Percentiles rank a stretch among this genome's conserved stretches.
Conservation (phyloP, 2,113 vertebrate species). For the Muscicapa adusta region DNA sequence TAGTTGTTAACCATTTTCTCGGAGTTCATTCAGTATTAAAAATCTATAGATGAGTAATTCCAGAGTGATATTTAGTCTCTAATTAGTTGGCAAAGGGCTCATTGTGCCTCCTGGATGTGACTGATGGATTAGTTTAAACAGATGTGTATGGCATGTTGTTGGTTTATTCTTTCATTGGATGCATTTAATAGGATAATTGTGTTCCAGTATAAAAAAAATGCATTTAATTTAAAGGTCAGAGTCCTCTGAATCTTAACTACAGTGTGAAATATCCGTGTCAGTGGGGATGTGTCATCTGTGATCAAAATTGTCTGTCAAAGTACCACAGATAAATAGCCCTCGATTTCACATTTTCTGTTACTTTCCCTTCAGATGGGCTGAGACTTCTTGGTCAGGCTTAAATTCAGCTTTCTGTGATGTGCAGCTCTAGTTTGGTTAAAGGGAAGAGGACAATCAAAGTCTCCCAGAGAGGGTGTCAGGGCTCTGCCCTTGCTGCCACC, state of each 20-base stretch:
- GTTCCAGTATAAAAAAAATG: background rate
- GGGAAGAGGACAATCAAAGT: background rate
- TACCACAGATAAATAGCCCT: background rate
- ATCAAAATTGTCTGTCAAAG: background rate
- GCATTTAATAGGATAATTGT: background rate
- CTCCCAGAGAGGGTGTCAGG: background rate
- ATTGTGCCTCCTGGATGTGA: background rate
- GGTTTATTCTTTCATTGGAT: background rate
- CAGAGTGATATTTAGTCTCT: background rate
- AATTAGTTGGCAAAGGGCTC: background rate
- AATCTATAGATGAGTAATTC: background rate
- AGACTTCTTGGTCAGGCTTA: background rate
- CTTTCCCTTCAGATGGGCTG: background rate
- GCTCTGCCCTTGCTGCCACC: background rate
- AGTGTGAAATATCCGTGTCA: accelerated
- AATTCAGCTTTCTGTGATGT: background rate
- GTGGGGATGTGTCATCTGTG: background rate
- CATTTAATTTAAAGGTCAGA: background rate
- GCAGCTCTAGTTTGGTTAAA: background rate
- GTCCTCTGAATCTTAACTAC: background rate
- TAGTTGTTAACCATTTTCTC: background rate
- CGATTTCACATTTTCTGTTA: background rate
- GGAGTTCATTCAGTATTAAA: background rate
- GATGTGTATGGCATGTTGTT: background rate
- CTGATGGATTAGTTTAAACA: slow-evolving; percentile 8